These are phyloP conservation scores for Pseudococcus longispinus DNA, from an alignment of 2,888 invertebrate genomes.

Conservation along the genomic window DNA sequence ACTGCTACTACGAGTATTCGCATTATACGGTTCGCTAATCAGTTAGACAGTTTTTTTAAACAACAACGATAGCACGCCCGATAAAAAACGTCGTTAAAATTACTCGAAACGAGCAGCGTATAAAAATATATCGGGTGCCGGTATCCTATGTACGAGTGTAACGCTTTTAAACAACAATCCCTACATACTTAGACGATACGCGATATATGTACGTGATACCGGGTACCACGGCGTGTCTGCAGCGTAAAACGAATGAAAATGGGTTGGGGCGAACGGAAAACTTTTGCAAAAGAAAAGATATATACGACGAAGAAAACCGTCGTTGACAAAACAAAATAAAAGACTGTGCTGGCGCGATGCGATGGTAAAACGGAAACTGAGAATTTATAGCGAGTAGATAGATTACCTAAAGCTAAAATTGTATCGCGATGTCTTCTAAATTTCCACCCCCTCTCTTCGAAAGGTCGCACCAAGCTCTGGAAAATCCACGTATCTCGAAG, in stretches of 20 bases:
- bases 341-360: conserved; percentile 2
- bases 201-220: background rate
- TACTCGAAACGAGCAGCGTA: background rate
- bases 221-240: background rate
- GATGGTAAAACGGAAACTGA: conserved; percentile 24
- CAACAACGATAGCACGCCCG: background rate
- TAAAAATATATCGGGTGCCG: background rate
- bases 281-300: conserved; percentile 42
- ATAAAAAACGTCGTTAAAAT: background rate
- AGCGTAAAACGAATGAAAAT: background rate
- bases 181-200: background rate
- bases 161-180: background rate
- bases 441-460: background rate
- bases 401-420: conserved; percentile 38
- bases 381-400: conserved; percentile 36
- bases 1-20: background rate
- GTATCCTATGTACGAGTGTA: too few relatives aligned
- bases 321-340: conserved; percentile 42
- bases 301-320: conserved; percentile 38
- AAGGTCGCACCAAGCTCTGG: background rate
- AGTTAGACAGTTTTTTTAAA: background rate
- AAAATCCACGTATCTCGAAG: conserved; percentile 30
- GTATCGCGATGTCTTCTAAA: conserved; percentile 38
- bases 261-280: background rate
- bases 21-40: background rate